Conservation (phyloP, 2,888 invertebrate genomes). For the Pycnomerus fuliginosus region DNA sequence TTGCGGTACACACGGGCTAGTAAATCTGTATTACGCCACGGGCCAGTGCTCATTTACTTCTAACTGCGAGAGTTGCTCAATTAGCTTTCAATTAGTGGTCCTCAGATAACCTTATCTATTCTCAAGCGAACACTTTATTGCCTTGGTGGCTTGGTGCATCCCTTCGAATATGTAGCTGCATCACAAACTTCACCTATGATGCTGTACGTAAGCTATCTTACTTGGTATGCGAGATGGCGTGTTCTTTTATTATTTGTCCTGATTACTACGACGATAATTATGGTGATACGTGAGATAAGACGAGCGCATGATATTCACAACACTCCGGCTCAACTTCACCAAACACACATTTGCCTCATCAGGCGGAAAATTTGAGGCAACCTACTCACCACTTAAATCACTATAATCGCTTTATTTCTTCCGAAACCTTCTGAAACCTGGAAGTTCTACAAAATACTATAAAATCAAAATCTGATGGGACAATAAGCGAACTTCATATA, state of each 20-base stretch:
- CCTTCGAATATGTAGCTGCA: constrained; percentile 26
- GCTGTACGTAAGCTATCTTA: constrained; percentile 25
- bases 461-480: too few species aligned
- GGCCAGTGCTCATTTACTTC: constrained; percentile 45
- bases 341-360: too few species aligned
- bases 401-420: too few species aligned
- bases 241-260: constrained; percentile 47
- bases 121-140: constrained; percentile 44
- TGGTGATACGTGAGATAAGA: constrained; percentile 47
- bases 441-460: too few species aligned
- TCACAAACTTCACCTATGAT: constrained; percentile 27
- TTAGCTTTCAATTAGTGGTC: constrained; percentile 54
- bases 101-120: constrained; percentile 52
- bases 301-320: constrained; percentile 20
- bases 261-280: constrained; percentile 46
- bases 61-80: constrained; percentile 53
- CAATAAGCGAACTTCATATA: too few species aligned
- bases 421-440: too few species aligned
- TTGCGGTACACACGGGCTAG: constrained; percentile 47
- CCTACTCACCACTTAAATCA: too few species aligned
- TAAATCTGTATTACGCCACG: constrained; percentile 49
- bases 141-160: constrained; percentile 18
- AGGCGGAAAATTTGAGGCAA: too few species aligned
- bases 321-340: background rate
- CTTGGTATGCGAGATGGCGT: constrained; percentile 43